Conservation (phyloP, 2,888 invertebrate species). For the Metallyticus violacea region DNA sequence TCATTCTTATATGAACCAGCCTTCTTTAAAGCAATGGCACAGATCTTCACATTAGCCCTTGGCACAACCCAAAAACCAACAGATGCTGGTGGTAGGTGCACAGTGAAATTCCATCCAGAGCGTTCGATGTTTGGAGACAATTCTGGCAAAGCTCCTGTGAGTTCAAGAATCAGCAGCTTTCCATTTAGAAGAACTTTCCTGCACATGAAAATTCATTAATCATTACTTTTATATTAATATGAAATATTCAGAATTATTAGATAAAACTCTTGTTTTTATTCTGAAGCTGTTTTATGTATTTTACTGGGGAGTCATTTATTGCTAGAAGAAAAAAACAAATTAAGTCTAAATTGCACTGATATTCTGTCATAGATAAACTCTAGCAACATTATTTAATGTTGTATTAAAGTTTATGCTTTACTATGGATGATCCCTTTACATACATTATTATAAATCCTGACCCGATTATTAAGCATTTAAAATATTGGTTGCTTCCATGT, state of each 20-base stretch:
- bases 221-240: not conserved
- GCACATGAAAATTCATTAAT: constrained; percentile 37
- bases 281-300: too few relatives aligned
- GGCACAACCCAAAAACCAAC: constrained; percentile 76
- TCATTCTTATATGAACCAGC: not conserved
- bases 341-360: too few relatives aligned
- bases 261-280: not conserved
- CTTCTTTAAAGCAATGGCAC: constrained; percentile 39
- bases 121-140: constrained; percentile 38
- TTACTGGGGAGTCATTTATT: too few relatives aligned
- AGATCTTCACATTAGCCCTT: constrained; percentile 60
- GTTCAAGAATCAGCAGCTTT: constrained; percentile 55
- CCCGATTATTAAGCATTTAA: too few relatives aligned
- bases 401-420: too few relatives aligned
- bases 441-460: too few relatives aligned
- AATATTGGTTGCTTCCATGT: too few relatives aligned
- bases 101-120: constrained; percentile 47
- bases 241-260: not conserved
- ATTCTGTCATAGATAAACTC: too few relatives aligned
- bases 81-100: constrained; percentile 63
- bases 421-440: too few relatives aligned
- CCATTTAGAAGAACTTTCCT: constrained; percentile 66
- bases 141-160: constrained; percentile 52
- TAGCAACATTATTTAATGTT: too few relatives aligned
- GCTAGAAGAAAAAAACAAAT: too few relatives aligned